Evolutionary conservation across 2,113 vertebrate genomes (phyloP).

Genomic region (Neogale vison): DNA sequence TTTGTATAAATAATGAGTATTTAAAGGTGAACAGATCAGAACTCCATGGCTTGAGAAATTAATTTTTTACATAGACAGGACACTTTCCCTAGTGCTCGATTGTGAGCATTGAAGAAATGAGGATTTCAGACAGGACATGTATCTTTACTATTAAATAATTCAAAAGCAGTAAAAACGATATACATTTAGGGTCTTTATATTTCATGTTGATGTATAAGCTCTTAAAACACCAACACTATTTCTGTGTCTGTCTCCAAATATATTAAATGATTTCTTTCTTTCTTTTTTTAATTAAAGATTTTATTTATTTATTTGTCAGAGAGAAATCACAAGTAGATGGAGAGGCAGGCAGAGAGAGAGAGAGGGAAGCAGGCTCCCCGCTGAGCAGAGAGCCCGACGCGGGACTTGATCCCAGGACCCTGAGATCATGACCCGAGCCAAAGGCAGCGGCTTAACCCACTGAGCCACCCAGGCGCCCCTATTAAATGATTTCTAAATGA

Average conservation of each 20-base stretch:
- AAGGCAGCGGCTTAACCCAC: too few species aligned
- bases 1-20: conserved; percentile 15
- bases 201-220: conserved; percentile 41
- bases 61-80: conserved; percentile 35
- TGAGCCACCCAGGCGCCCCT: too few species aligned
- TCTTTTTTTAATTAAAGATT: too few species aligned
- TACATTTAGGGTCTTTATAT: conserved; percentile 2
- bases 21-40: conserved; percentile 47
- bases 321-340: too few species aligned
- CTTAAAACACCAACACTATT: neutral
- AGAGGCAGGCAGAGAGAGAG: too few species aligned
- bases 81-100: conserved; percentile 5
- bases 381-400: too few species aligned
- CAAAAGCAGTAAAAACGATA: conserved; percentile 39
- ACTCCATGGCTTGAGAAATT: conserved; percentile 1
- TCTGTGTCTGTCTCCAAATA: neutral
- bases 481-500: conserved; percentile 37
- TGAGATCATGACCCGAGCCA: too few species aligned
- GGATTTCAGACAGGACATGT: conserved; percentile 22
- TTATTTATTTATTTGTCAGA: too few species aligned
- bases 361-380: too few species aligned
- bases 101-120: conserved; percentile 34
- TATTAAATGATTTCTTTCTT: conserved; percentile 34
- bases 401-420: too few species aligned
- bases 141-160: conserved; percentile 65